These are phyloP conservation scores for Caenorhabditis japonica DNA, from an alignment of 2,888 invertebrate species.

Conservation along the genomic window DNA sequence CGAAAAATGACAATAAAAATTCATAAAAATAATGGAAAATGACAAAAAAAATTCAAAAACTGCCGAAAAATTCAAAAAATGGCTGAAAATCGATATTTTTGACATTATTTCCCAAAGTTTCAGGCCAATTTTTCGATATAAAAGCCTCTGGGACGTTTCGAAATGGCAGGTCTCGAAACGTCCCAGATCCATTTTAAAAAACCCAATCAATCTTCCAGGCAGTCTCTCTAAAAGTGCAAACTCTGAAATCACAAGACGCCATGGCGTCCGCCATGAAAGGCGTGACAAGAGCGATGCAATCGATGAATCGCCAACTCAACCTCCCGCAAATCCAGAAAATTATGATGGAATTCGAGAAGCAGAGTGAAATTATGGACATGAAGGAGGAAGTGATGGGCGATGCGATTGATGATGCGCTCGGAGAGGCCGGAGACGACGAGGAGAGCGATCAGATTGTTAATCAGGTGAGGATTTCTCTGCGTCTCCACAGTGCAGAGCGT, in stretches of 20 bases:
- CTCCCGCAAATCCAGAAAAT: conserved; percentile 99
- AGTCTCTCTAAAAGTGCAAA: conserved; percentile 96
- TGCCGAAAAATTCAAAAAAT: neutral
- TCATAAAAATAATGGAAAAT: neutral
- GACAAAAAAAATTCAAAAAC: neutral
- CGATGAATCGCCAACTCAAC: conserved; percentile 93
- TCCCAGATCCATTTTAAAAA: too few relatives aligned
- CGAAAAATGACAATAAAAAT: neutral
- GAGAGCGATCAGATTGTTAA: conserved; percentile 82
- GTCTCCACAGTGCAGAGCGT: too few relatives aligned
- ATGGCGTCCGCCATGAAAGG: conserved; percentile 99
- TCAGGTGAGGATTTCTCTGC: too few relatives aligned
- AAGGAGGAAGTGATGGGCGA: conserved; percentile 99
- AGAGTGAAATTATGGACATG: conserved; percentile 99
- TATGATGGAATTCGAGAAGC: conserved; percentile 88
- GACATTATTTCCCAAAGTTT: too few relatives aligned
- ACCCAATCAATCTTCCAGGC: too few relatives aligned
- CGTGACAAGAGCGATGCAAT: conserved; percentile 96
- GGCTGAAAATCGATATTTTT: neutral
- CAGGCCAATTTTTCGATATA: too few relatives aligned
- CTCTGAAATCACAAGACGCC: conserved; percentile 95
- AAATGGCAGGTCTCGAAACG: too few relatives aligned
- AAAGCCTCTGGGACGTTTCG: too few relatives aligned
- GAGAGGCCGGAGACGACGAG: conserved; percentile 96
- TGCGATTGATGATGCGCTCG: conserved; percentile 99